Percentiles rank a stretch among this genome's conserved stretches.
These are phyloP conservation scores for Stenchaetothrips biformis DNA, from an alignment of 2,888 invertebrate genomes.

Conservation along the genomic window DNA sequence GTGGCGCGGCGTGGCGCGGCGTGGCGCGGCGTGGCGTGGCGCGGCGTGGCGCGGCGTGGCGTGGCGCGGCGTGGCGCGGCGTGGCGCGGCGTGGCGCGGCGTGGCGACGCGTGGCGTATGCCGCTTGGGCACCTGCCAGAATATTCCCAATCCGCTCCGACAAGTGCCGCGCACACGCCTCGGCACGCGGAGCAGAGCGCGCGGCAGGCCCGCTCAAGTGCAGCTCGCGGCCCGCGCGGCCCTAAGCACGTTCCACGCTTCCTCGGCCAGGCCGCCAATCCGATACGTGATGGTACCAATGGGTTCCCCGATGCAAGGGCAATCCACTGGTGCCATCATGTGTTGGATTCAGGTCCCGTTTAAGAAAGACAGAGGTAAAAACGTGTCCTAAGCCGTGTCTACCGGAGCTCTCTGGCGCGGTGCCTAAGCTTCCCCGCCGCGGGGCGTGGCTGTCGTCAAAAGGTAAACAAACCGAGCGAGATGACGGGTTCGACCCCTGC, in stretches of 20 bases:
- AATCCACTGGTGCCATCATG: no score
- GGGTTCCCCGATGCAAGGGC: no score
- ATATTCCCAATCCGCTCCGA: neutral
- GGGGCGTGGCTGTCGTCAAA: neutral
- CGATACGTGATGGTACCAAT: no score
- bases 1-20: neutral
- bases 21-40: neutral
- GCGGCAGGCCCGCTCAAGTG: neutral
- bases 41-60: neutral
- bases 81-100: neutral
- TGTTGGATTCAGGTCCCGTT: no score
- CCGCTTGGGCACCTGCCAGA: constrained; percentile 21
- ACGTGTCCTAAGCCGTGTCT: no score
- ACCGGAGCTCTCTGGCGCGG: neutral
- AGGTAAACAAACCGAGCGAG: neutral
- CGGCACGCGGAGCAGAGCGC: neutral
- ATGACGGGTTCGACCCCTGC: neutral
- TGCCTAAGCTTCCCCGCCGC: neutral
- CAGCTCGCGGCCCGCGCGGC: neutral
- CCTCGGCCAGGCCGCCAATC: no score
- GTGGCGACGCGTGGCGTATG: neutral
- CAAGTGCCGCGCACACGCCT: neutral
- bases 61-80: neutral
- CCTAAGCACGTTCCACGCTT: no score
- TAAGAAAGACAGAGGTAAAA: no score